A percentile compares a stretch with the other conserved stretches of the same genome.
Evolutionary conservation across 2,113 vertebrate genomes (phyloP).

Genomic region (Ceyx cyanopectus): DNA sequence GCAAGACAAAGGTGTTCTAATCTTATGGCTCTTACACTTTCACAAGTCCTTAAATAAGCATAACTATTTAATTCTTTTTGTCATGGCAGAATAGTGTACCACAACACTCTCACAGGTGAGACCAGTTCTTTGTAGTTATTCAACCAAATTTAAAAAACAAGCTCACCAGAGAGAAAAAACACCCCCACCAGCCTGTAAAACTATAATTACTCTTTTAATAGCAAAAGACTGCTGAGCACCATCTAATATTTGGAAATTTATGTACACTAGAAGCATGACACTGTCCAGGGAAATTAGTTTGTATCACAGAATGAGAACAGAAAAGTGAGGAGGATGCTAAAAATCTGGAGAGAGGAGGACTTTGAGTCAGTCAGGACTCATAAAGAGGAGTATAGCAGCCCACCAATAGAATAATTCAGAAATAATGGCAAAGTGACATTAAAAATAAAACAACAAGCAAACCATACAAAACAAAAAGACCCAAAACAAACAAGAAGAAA

Average conservation of each 20-base stretch:
- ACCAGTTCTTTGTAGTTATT: background rate
- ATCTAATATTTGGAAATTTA: background rate
- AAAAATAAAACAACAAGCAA: background rate
- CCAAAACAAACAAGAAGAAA: background rate
- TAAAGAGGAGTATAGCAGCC: conserved; percentile 13
- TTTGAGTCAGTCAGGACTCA: conserved; percentile 32
- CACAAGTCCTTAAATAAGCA: background rate
- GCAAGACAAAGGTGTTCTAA: background rate
- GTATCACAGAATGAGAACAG: background rate
- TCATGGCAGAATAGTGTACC: background rate
- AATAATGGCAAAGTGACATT: conserved; percentile 6
- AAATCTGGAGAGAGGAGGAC: background rate
- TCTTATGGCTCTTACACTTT: background rate
- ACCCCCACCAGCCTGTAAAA: background rate
- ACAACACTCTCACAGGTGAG: background rate
- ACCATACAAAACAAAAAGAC: background rate
- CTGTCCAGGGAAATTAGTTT: background rate
- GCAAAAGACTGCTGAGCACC: background rate
- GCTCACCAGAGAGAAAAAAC: background rate
- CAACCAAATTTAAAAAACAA: background rate
- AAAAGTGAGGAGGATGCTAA: background rate
- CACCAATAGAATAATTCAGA: conserved; percentile 30
- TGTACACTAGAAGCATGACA: background rate
- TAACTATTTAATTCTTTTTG: background rate
- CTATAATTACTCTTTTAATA: background rate